phyloP scores from a whole-genome alignment of 2,113 vertebrate genomes.

The Dicerorhinus sumatrensis region DNA sequence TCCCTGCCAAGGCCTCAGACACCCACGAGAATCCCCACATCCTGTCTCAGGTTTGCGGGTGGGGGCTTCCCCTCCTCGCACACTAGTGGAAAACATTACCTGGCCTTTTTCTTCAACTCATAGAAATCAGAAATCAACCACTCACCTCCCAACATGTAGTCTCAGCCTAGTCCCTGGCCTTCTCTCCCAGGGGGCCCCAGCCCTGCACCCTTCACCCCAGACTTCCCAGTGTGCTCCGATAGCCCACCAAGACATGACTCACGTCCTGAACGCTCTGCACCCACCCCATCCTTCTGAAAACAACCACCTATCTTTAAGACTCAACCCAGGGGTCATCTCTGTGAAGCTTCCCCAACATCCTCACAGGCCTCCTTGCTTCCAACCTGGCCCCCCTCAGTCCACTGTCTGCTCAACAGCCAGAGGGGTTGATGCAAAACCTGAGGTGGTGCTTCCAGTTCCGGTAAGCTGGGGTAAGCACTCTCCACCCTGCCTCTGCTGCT shows the following conservation, averaged over 20 bases:
- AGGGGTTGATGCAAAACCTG: background rate
- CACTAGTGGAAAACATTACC: conserved; percentile 71
- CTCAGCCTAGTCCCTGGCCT: background rate
- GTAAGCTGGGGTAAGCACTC: background rate
- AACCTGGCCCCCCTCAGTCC: background rate
- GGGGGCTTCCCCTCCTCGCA: conserved; percentile 63
- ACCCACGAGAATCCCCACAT: conserved; percentile 47
- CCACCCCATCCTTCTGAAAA: background rate
- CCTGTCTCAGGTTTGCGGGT: conserved; percentile 67
- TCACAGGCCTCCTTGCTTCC: background rate
- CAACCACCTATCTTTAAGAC: background rate
- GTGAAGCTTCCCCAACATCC: background rate
- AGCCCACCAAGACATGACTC: background rate
- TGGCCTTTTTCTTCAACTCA: conserved; percentile 51
- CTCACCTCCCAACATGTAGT: background rate
- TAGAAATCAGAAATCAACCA: conserved; percentile 28
- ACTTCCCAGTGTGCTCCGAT: background rate
- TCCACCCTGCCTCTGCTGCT: background rate
- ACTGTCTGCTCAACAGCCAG: background rate
- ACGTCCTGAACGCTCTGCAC: background rate
- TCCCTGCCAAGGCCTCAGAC: background rate
- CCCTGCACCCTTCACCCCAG: background rate
- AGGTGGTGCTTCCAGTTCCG: background rate
- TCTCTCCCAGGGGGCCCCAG: background rate
- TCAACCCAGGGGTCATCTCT: background rate